A percentile compares a stretch with the other conserved stretches of the same genome.
These are phyloP conservation scores for Arion vulgaris DNA, from an alignment of 1,140 invertebrate species.

Conservation along the genomic window DNA sequence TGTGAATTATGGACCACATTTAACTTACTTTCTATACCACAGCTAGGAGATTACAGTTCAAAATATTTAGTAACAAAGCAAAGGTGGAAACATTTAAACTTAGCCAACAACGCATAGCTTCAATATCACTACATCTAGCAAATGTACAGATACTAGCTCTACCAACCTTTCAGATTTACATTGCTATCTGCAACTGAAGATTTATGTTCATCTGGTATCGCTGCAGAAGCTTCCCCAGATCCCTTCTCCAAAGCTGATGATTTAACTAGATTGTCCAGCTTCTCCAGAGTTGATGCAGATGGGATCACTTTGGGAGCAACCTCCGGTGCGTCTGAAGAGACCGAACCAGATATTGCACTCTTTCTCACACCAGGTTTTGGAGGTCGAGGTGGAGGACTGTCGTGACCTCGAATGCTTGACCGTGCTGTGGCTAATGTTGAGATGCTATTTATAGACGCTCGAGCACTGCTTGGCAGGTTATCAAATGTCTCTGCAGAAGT, in stretches of 20 bases:
- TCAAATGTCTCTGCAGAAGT: slow-evolving; percentile 45
- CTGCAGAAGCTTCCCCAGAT: neutral
- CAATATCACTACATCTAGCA: no score
- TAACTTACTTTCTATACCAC: no score
- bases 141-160: neutral
- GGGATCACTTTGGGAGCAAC: slow-evolving; percentile 32
- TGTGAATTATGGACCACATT: no score
- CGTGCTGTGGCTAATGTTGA: slow-evolving; percentile 40
- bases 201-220: neutral
- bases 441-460: slow-evolving; percentile 32
- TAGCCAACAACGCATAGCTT: no score
- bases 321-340: slow-evolving; percentile 35
- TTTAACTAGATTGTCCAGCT: slow-evolving; percentile 79
- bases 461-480: slow-evolving; percentile 29
- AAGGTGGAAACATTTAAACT: no score
- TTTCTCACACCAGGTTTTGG: slow-evolving; percentile 29
- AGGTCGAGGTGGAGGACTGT: slow-evolving; percentile 38
- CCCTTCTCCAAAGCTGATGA: slow-evolving; percentile 38
- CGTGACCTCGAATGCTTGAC: slow-evolving; percentile 42
- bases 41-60: no score
- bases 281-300: slow-evolving; percentile 73
- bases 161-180: slow-evolving; percentile 55
- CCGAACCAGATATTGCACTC: slow-evolving; percentile 1
- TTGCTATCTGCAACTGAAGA: slow-evolving; percentile 41
- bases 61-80: no score